These are phyloP conservation scores for Drosophila sproati DNA, from an alignment of 1,140 invertebrate species.

Conservation along the genomic window DNA sequence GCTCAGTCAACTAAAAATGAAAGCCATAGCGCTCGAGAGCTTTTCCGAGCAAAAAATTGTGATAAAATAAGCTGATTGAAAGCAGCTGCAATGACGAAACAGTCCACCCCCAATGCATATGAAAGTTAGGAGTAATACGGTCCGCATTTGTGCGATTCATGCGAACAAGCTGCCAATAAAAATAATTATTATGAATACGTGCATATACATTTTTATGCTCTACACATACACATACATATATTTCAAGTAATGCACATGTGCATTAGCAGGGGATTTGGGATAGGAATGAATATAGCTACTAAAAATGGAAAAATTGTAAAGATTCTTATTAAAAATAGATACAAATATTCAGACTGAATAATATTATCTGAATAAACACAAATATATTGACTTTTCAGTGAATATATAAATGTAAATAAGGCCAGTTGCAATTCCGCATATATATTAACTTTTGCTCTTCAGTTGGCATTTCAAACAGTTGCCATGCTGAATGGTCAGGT, in stretches of 20 bases:
- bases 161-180: conserved; percentile 28
- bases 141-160: conserved; percentile 24
- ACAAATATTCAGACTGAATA: neutral
- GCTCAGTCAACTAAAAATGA: conserved; percentile 73
- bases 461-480: neutral
- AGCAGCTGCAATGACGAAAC: conserved; percentile 38
- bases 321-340: neutral
- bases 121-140: conserved; percentile 22
- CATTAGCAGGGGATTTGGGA: neutral
- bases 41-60: conserved; percentile 50
- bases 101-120: neutral
- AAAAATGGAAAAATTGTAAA: neutral
- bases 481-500: neutral
- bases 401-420: neutral
- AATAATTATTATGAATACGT: conserved; percentile 49
- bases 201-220: neutral
- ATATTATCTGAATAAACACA: neutral
- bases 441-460: neutral
- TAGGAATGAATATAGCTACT: no score
- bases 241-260: conserved; percentile 7
- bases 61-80: conserved; percentile 64
- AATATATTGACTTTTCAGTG: neutral
- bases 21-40: conserved; percentile 49
- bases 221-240: neutral
- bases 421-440: neutral